A percentile compares a stretch with the other conserved stretches of the same genome.
These are phyloP conservation scores for Felis chaus DNA, from an alignment of 2,113 vertebrate species.

Conservation along the genomic window DNA sequence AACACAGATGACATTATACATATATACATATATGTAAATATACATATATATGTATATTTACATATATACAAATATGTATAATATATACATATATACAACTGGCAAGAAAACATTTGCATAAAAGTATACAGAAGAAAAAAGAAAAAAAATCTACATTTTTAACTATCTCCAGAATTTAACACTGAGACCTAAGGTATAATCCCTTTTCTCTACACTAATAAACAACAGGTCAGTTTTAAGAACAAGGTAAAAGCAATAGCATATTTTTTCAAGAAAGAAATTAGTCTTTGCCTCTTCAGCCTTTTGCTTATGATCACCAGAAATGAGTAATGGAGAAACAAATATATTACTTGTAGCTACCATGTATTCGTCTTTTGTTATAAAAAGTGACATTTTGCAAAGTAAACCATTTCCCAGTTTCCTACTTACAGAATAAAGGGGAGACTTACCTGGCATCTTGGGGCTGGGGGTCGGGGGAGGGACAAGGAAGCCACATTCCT, in stretches of 20 bases:
- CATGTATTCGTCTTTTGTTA: not conserved
- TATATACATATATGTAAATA: no score
- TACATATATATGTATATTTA: no score
- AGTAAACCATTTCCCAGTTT: not conserved
- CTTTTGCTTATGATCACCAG: not conserved
- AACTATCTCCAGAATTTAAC: not conserved
- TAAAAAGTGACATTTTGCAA: not conserved
- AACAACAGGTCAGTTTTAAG: not conserved
- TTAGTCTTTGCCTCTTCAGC: not conserved
- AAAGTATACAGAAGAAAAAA: not conserved
- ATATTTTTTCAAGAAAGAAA: not conserved
- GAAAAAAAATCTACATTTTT: not conserved
- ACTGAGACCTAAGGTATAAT: not conserved
- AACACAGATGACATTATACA: not conserved
- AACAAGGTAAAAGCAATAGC: not conserved
- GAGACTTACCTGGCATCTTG: not conserved
- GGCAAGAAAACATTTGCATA: not conserved
- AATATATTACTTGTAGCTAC: not conserved
- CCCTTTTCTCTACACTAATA: not conserved
- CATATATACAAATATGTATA: no score
- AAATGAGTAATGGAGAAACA: slow-evolving; percentile 4
- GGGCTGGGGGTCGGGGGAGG: not conserved
- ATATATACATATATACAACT: not conserved
- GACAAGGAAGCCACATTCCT: not conserved
- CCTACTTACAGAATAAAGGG: not conserved